These are phyloP conservation scores for Branchipolynoe longqiensis DNA, from an alignment of 2,888 invertebrate species.

Conservation along the genomic window DNA sequence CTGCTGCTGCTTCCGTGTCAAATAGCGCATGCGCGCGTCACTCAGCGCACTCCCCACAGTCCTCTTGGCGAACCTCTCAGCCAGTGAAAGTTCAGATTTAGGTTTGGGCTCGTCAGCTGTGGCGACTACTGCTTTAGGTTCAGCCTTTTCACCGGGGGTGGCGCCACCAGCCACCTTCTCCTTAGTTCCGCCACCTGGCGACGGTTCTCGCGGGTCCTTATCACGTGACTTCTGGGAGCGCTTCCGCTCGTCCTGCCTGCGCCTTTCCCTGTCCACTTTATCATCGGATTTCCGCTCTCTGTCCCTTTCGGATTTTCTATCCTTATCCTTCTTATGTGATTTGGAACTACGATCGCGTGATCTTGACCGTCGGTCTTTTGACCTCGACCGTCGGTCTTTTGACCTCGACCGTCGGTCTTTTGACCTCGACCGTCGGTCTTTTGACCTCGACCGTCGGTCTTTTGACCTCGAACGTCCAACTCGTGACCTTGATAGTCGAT, in stretches of 20 bases:
- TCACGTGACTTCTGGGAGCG: no score
- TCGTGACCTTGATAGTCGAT: constrained; percentile 22
- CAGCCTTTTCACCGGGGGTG: no score
- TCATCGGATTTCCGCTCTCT: constrained; percentile 22
- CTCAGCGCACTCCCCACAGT: constrained; percentile 8
- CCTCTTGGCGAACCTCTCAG: constrained; percentile 58
- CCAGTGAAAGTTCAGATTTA: constrained; percentile 28
- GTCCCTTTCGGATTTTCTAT: not conserved
- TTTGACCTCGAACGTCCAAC: constrained; percentile 3
- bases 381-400: constrained; percentile 2
- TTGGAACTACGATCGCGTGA: not conserved
- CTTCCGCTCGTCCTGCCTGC: not conserved
- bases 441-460: not conserved
- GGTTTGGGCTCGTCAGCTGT: not conserved
- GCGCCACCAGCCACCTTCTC: not conserved
- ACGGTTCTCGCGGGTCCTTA: no score
- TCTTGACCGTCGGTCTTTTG: not conserved
- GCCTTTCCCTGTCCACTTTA: not conserved
- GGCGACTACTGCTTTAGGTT: not conserved
- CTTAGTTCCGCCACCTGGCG: no score
- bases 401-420: not conserved
- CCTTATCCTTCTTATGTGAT: not conserved
- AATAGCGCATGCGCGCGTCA: constrained; percentile 50
- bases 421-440: not conserved
- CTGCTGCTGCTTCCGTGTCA: constrained; percentile 41